These are phyloP conservation scores for Danio tinwini DNA, from an alignment of 2,797 vertebrate genomes.

Conservation along the genomic window DNA sequence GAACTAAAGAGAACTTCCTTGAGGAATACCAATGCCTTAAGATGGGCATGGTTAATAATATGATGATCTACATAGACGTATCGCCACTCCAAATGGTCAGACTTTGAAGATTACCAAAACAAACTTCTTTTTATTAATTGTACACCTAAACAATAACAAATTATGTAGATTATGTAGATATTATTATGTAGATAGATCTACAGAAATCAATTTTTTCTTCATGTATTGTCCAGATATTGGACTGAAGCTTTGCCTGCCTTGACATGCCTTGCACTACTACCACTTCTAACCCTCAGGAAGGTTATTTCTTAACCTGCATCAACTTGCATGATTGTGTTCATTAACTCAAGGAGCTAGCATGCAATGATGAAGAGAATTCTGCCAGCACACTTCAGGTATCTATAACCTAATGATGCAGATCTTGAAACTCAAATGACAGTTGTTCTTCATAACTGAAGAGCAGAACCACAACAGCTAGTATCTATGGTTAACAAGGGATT, in stretches of 20 bases:
- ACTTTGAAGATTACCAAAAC: too few relatives aligned
- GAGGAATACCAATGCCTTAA: too few relatives aligned
- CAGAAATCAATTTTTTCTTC: background rate
- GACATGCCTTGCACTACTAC: slow-evolving; percentile 17
- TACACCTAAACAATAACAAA: too few relatives aligned
- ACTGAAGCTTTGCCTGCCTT: background rate
- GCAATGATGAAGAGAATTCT: slow-evolving; percentile 17
- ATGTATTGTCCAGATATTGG: background rate
- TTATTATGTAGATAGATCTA: too few relatives aligned
- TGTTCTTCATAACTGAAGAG: background rate
- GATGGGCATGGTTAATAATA: too few relatives aligned
- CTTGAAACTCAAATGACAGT: slow-evolving; percentile 3
- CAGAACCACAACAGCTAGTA: background rate
- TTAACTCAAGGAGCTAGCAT: background rate
- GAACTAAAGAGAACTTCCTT: too few relatives aligned
- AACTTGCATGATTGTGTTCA: background rate
- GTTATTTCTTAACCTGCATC: slow-evolving; percentile 7
- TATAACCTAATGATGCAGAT: slow-evolving; percentile 7
- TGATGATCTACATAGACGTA: too few relatives aligned
- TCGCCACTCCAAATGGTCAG: too few relatives aligned
- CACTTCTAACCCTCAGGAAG: slow-evolving; percentile 15
- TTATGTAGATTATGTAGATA: too few relatives aligned
- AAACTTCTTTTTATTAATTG: too few relatives aligned
- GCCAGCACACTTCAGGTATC: slow-evolving; percentile 6
- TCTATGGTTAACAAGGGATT: background rate